Conservation (phyloP, 2,797 vertebrate genomes). For the Diglossa cyanea region DNA sequence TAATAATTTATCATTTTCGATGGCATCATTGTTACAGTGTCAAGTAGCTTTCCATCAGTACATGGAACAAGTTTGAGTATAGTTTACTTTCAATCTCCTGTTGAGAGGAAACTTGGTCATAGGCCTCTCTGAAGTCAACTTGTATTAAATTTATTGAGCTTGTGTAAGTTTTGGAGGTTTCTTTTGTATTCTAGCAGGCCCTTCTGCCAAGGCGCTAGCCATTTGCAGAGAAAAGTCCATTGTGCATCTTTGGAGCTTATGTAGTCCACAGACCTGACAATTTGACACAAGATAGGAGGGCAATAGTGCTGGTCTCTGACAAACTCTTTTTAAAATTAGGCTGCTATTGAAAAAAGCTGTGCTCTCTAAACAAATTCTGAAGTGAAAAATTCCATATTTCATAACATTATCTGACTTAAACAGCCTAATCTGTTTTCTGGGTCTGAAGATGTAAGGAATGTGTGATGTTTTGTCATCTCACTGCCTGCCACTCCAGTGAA, state of each 20-base stretch:
- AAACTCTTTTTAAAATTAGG: not conserved
- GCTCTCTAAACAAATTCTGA: not conserved
- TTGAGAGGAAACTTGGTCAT: not conserved
- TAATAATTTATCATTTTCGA: not conserved
- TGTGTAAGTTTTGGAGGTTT: not conserved
- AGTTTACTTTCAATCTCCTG: not conserved
- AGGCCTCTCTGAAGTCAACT: not conserved
- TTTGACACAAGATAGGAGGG: not conserved
- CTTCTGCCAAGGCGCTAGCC: not conserved
- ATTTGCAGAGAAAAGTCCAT: not conserved
- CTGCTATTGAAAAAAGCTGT: not conserved
- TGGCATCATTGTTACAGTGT: not conserved
- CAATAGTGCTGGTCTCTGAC: not conserved
- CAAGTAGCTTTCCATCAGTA: not conserved
- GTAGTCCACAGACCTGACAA: not conserved
- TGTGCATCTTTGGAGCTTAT: not conserved
- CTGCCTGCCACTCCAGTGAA: not conserved
- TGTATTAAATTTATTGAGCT: not conserved
- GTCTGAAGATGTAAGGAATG: not conserved
- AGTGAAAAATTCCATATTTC: not conserved
- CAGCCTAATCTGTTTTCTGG: not conserved
- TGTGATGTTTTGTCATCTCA: not conserved
- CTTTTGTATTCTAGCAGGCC: not conserved
- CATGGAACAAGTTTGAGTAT: not conserved
- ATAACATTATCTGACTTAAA: not conserved